These are phyloP conservation scores for Gymnothorax reevesii DNA, from an alignment of 2,797 vertebrate genomes.

Conservation along the genomic window DNA sequence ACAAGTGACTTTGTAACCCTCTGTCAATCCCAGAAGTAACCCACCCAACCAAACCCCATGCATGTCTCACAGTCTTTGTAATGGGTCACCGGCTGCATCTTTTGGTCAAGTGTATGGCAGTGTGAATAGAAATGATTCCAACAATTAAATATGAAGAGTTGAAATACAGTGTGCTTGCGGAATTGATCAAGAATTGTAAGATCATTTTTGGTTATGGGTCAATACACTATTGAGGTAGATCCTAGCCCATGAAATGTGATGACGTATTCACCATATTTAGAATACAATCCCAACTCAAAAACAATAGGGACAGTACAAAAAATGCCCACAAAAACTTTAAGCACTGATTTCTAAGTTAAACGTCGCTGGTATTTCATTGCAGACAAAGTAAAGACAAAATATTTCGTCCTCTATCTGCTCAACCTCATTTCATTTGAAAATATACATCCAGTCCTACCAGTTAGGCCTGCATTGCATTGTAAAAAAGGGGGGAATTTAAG, in stretches of 20 bases:
- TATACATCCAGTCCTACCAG: too few relatives aligned
- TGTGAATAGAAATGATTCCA: constrained; percentile 5
- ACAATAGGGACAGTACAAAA: too few relatives aligned
- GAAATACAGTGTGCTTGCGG: not conserved
- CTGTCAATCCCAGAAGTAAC: constrained; percentile 29
- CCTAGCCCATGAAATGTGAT: not conserved
- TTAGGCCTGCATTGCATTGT: too few relatives aligned
- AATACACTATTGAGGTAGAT: not conserved
- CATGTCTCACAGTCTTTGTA: constrained; percentile 25
- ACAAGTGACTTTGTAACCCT: constrained; percentile 65
- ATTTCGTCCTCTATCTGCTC: too few relatives aligned
- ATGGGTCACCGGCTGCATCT: not conserved
- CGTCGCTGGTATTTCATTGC: too few relatives aligned
- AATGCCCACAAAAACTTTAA: too few relatives aligned
- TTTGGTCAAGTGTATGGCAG: constrained; percentile 5
- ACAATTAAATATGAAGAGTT: not conserved
- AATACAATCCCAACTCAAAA: not conserved
- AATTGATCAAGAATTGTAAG: not conserved
- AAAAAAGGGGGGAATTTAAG: too few relatives aligned
- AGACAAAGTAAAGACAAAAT: too few relatives aligned
- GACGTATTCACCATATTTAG: not conserved
- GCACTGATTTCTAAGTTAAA: too few relatives aligned
- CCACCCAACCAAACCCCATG: constrained; percentile 33
- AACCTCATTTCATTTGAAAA: too few relatives aligned
- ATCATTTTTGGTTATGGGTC: not conserved